Evolutionary conservation across 2,113 vertebrate genomes (phyloP).

Genomic region (Hemichromis elongatus): DNA sequence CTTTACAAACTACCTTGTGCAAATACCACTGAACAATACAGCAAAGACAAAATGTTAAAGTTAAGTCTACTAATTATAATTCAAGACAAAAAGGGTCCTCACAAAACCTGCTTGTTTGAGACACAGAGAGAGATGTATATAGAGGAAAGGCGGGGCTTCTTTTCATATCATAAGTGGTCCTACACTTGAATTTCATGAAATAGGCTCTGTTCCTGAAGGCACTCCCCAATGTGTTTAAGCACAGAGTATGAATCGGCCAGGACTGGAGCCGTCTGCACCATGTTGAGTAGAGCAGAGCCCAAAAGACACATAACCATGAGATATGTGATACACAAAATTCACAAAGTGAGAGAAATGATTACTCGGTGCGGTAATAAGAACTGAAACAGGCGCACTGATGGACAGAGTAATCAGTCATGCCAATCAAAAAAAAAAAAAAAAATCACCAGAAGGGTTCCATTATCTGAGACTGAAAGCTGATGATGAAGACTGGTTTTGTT

Average conservation of each 20-base stretch:
- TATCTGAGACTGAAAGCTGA: not conserved
- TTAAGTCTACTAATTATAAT: not conserved
- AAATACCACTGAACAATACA: not conserved
- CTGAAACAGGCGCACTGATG: not conserved
- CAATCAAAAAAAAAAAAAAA: not conserved
- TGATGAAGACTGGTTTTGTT: not conserved
- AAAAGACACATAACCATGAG: not conserved
- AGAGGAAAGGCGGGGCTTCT: not conserved
- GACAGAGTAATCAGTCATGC: conserved; percentile 1
- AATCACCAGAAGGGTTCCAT: not conserved
- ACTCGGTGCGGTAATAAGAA: not conserved
- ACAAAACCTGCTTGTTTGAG: not conserved
- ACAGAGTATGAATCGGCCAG: not conserved
- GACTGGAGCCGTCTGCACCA: not conserved
- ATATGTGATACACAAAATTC: not conserved
- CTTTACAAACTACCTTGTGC: not conserved
- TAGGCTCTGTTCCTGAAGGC: not conserved
- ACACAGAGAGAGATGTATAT: not conserved
- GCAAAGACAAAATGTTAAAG: not conserved
- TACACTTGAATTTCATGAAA: not conserved
- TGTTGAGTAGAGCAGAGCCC: not conserved
- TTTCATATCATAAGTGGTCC: not conserved
- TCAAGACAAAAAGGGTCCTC: not conserved
- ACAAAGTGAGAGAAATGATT: not conserved
- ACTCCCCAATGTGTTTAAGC: not conserved